Percentiles rank a stretch among this genome's conserved stretches.
Conservation (phyloP, 1,140 invertebrate species). For the Drosophila funebris region DNA sequence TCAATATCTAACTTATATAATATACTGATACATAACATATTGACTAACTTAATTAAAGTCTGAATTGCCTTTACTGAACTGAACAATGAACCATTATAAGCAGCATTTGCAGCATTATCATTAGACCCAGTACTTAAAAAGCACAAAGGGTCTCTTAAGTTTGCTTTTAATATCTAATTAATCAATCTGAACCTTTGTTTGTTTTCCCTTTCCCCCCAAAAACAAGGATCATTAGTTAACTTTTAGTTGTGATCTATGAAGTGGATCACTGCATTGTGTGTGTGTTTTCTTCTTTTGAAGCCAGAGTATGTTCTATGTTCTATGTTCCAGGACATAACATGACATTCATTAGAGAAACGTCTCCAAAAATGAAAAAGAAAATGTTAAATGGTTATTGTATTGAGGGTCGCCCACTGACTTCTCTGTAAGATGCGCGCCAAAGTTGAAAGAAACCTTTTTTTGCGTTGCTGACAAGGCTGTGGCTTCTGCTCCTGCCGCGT, state of each 20-base stretch:
- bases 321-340: not conserved
- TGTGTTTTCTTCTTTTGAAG: not conserved
- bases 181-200: not conserved
- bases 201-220: not conserved
- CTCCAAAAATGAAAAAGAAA: not conserved
- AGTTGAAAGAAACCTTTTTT: slow-evolving; percentile 62
- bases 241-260: slow-evolving; percentile 5
- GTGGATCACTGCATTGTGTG: slow-evolving; percentile 19
- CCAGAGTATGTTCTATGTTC: not conserved
- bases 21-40: too few relatives aligned
- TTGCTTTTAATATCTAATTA: too few relatives aligned
- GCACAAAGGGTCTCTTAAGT: too few relatives aligned
- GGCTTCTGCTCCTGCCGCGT: slow-evolving; percentile 71
- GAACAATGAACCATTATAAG: too few relatives aligned
- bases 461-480: slow-evolving; percentile 43
- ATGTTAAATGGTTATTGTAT: slow-evolving; percentile 27
- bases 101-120: too few relatives aligned
- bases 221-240: not conserved
- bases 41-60: too few relatives aligned
- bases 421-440: slow-evolving; percentile 47
- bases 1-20: too few relatives aligned
- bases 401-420: slow-evolving; percentile 63
- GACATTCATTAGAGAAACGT: slow-evolving; percentile 13
- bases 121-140: too few relatives aligned
- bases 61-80: too few relatives aligned